These are phyloP conservation scores for Drosophila lacertosa DNA, from an alignment of 1,140 invertebrate genomes.

Conservation along the genomic window DNA sequence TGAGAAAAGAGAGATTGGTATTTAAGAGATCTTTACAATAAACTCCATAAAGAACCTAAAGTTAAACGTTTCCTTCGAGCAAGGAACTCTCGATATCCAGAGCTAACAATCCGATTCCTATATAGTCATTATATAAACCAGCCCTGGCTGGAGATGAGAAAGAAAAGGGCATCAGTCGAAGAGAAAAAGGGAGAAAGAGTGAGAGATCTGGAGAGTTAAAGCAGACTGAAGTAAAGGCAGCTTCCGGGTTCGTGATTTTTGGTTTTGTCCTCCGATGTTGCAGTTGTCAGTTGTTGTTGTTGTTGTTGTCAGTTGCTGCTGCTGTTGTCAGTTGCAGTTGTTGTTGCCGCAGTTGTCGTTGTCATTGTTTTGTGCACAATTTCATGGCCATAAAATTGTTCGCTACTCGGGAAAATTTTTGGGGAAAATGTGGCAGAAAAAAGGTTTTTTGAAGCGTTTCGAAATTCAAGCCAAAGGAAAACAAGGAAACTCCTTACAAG, in stretches of 20 bases:
- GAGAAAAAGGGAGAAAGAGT: conserved; percentile 4
- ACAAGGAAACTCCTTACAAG: conserved; percentile 52
- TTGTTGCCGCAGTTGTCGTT: conserved; percentile 47
- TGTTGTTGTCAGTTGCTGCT: conserved; percentile 37
- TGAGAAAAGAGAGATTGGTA: too few species aligned
- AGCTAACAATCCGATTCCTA: not conserved
- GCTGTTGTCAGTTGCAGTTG: conserved; percentile 23
- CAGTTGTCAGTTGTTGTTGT: conserved; percentile 27
- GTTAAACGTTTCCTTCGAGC: too few species aligned
- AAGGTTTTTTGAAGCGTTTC: conserved; percentile 24
- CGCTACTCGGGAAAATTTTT: conserved; percentile 22
- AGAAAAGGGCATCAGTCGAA: not conserved
- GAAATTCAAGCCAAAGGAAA: conserved; percentile 54
- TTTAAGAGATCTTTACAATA: too few species aligned
- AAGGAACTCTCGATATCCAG: not conserved
- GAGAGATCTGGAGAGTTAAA: conserved; percentile 18
- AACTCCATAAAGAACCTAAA: too few species aligned
- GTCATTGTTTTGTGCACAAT: conserved; percentile 68
- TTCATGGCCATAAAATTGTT: conserved; percentile 68
- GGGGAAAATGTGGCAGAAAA: not conserved
- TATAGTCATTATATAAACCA: not conserved
- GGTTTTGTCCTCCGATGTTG: conserved; percentile 47
- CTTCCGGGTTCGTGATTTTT: conserved; percentile 80
- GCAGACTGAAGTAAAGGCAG: conserved; percentile 38
- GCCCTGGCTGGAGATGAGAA: not conserved